phyloP scores from a whole-genome alignment of 2,888 invertebrate species.

The Lithosia quadra region DNA sequence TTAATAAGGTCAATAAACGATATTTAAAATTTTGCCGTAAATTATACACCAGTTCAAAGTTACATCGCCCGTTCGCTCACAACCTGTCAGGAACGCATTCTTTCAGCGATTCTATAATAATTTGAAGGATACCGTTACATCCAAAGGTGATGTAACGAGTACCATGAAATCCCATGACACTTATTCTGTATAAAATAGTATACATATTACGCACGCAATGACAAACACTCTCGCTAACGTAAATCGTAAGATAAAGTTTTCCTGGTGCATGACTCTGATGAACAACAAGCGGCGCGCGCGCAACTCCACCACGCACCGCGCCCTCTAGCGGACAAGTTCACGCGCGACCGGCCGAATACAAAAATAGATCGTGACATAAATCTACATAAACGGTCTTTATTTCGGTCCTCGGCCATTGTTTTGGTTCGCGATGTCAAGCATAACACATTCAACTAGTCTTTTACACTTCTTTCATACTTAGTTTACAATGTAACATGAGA shows the following conservation, averaged over 20 bases:
- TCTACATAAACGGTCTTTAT: conserved; percentile 81
- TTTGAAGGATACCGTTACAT: no score
- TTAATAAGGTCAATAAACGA: no score
- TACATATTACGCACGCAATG: conserved; percentile 45
- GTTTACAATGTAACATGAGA: conserved; percentile 42
- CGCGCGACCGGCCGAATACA: conserved; percentile 68
- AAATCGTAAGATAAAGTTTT: conserved; percentile 55
- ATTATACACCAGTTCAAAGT: no score
- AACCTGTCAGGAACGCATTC: no score
- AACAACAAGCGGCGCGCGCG: conserved; percentile 55
- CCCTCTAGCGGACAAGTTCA: conserved; percentile 74
- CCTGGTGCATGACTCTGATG: conserved; percentile 52
- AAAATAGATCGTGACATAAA: conserved; percentile 84
- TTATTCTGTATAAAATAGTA: conserved; percentile 43
- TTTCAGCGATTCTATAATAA: no score
- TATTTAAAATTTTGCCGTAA: no score
- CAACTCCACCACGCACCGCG: conserved; percentile 50
- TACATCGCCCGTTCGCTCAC: no score
- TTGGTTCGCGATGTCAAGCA: conserved; percentile 47
- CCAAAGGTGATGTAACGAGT: conserved; percentile 20
- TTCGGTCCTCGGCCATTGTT: conserved; percentile 70
- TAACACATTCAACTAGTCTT: conserved; percentile 14
- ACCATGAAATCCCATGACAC: conserved; percentile 33
- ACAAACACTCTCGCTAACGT: conserved; percentile 51
- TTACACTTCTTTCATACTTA: conserved; percentile 13